phyloP scores from a whole-genome alignment of 2,113 vertebrate genomes.

The Arenaria interpres region DNA sequence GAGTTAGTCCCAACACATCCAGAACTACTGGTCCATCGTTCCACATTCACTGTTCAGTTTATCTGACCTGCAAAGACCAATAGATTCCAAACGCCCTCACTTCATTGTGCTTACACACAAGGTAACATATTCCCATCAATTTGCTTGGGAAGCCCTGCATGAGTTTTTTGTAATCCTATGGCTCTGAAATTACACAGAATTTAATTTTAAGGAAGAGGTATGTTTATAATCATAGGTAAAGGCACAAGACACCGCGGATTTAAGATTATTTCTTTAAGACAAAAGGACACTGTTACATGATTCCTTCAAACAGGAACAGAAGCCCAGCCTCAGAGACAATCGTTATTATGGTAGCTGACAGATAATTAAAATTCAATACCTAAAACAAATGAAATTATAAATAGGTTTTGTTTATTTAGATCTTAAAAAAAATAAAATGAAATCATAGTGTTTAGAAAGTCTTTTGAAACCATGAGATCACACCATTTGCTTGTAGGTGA shows the following conservation, averaged over 20 bases:
- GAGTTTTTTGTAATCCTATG: background rate
- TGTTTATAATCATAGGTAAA: background rate
- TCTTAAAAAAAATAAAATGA: background rate
- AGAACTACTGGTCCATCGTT: background rate
- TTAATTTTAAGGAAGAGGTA: background rate
- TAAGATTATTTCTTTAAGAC: background rate
- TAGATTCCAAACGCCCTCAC: background rate
- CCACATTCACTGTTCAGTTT: background rate
- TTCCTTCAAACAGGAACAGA: background rate
- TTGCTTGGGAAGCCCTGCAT: background rate
- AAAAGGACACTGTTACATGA: background rate
- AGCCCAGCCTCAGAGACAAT: background rate
- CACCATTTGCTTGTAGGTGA: background rate
- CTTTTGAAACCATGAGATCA: background rate
- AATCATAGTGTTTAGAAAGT: background rate
- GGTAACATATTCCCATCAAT: accelerated
- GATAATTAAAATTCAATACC: background rate
- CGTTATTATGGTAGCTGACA: background rate
- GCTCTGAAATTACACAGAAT: background rate
- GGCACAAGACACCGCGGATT: background rate
- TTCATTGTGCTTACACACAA: background rate
- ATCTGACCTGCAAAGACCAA: background rate
- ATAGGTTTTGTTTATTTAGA: background rate
- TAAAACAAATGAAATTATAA: background rate
- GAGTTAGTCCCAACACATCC: background rate